Conservation (phyloP, 2,888 invertebrate species). For the Protula sp. region DNA sequence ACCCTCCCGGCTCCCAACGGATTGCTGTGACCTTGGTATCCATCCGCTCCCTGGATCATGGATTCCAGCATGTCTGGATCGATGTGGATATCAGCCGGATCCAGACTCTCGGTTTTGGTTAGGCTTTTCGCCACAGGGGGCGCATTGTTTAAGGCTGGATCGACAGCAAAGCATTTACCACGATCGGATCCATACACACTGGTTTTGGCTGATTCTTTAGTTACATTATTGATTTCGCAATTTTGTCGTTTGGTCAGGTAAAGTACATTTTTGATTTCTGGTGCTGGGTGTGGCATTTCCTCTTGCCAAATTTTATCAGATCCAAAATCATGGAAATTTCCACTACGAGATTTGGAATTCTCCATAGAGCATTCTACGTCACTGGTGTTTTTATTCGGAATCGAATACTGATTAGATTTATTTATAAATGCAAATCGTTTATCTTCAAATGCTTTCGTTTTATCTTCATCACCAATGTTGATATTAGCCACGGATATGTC, state of each 20-base stretch:
- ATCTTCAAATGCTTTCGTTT: slow-evolving; percentile 38
- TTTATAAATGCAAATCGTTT: slow-evolving; percentile 5
- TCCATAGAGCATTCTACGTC: not conserved
- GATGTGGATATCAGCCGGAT: slow-evolving; percentile 17
- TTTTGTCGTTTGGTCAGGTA: too few relatives aligned
- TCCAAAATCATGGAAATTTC: not conserved
- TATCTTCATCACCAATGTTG: slow-evolving; percentile 39
- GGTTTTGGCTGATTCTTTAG: not conserved
- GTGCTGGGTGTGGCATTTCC: too few relatives aligned
- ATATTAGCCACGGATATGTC: slow-evolving; percentile 50
- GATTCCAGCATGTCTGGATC: slow-evolving; percentile 19
- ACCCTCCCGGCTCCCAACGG: too few relatives aligned
- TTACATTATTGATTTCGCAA: too few relatives aligned
- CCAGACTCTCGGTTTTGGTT: slow-evolving; percentile 1
- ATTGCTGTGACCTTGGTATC: too few relatives aligned
- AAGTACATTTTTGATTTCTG: too few relatives aligned
- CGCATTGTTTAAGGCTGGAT: not conserved
- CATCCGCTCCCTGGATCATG: slow-evolving; percentile 20
- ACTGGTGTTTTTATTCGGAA: not conserved
- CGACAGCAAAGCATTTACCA: not conserved
- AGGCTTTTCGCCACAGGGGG: not conserved
- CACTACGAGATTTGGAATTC: not conserved
- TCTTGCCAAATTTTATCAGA: too few relatives aligned
- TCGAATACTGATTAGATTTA: slow-evolving; percentile 5
- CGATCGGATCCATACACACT: not conserved